Conservation (phyloP, 2,888 invertebrate genomes). For the Hylaea fasciaria region DNA sequence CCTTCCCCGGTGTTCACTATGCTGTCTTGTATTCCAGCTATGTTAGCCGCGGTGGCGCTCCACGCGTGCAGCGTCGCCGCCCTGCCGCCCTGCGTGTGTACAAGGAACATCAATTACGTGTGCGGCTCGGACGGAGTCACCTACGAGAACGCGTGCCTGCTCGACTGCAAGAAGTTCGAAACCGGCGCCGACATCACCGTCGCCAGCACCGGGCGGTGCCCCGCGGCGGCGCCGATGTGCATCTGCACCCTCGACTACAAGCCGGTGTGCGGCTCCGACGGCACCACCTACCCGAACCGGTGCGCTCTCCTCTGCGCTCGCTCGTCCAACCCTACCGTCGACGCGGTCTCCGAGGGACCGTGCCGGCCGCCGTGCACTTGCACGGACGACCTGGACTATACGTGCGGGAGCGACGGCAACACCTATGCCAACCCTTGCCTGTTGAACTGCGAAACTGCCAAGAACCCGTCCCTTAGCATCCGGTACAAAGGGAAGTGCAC, state of each 20-base stretch:
- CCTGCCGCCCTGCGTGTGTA: conserved; percentile 59
- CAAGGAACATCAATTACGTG: conserved; percentile 72
- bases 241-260: conserved; percentile 31
- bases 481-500: conserved; percentile 39
- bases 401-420: conserved; percentile 78
- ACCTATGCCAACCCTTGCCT: conserved; percentile 84
- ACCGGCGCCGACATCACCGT: conserved; percentile 28
- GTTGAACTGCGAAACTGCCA: conserved; percentile 39
- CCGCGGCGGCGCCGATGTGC: background rate
- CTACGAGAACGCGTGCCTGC: conserved; percentile 87
- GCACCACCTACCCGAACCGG: conserved; percentile 26
- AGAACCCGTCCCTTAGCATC: conserved; percentile 33
- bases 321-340: conserved; percentile 7
- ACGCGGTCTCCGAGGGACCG: conserved; percentile 24
- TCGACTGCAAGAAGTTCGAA: conserved; percentile 76
- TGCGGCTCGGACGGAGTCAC: conserved; percentile 90
- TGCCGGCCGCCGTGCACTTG: conserved; percentile 30
- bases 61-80: conserved; percentile 47
- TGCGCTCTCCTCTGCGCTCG: conserved; percentile 23
- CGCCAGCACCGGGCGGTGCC: conserved; percentile 32
- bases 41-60: conserved; percentile 48
- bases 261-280: conserved; percentile 35
- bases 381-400: conserved; percentile 32
- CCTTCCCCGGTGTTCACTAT: no score
- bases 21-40: conserved; percentile 45